A percentile compares a stretch with the other conserved stretches of the same genome.
These are phyloP conservation scores for Syngnathus acus DNA, from an alignment of 2,797 vertebrate species.

Conservation along the genomic window DNA sequence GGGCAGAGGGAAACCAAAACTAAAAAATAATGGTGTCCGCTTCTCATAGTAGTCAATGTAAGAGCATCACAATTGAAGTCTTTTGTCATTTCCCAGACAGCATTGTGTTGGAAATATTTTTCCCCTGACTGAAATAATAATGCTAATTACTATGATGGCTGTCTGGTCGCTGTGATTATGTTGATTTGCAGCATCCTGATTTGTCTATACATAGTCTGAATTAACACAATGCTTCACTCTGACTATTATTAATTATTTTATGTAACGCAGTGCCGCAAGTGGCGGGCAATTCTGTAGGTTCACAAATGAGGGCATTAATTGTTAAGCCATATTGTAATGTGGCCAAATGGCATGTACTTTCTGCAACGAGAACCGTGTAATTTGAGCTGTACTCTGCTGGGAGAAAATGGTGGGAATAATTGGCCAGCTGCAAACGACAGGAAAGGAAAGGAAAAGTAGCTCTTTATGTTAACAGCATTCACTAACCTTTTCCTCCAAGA, in stretches of 20 bases:
- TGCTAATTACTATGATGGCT: slow-evolving; percentile 41
- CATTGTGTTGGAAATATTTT: slow-evolving; percentile 30
- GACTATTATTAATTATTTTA: slow-evolving; percentile 5
- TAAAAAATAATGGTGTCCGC: slow-evolving; percentile 17
- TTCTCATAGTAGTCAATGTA: slow-evolving; percentile 15
- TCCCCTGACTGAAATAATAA: slow-evolving; percentile 31
- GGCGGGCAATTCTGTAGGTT: slow-evolving; percentile 31
- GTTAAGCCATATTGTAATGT: slow-evolving; percentile 43
- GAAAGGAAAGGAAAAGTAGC: slow-evolving; percentile 30
- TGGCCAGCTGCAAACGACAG: slow-evolving; percentile 53
- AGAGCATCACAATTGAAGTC: slow-evolving; percentile 3
- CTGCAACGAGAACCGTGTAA: slow-evolving; percentile 57
- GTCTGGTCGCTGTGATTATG: slow-evolving; percentile 8
- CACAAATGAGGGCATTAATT: slow-evolving; percentile 21
- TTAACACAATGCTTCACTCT: not conserved
- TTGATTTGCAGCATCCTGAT: slow-evolving; percentile 13
- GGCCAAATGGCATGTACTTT: slow-evolving; percentile 53
- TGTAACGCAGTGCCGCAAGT: slow-evolving; percentile 14
- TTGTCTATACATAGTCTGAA: not conserved
- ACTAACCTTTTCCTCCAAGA: not conserved
- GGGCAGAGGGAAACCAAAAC: slow-evolving; percentile 23
- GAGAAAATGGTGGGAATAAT: slow-evolving; percentile 57
- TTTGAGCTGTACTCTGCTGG: slow-evolving; percentile 42
- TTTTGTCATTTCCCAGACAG: slow-evolving; percentile 32
- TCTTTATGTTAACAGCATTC: not conserved